These are phyloP conservation scores for Hydropsyche tenuis DNA, from an alignment of 1,140 invertebrate genomes.

Conservation along the genomic window DNA sequence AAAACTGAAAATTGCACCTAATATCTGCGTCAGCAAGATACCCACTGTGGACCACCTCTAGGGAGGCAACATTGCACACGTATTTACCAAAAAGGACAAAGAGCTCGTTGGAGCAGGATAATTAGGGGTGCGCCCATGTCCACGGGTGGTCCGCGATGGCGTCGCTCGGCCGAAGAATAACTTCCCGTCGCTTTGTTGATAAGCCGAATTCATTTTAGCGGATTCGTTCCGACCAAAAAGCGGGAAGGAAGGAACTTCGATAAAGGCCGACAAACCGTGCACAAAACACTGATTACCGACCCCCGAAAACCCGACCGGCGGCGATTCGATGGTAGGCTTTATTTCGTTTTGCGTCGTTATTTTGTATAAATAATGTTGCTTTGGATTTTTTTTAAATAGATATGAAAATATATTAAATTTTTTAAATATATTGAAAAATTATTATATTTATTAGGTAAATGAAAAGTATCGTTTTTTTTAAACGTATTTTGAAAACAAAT, in stretches of 20 bases:
- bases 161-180: conserved; percentile 23
- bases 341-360: no score
- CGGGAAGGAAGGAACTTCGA: conserved; percentile 31
- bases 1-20: no score
- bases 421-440: no score
- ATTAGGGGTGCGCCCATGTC: conserved; percentile 1
- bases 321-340: no score
- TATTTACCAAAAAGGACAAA: conserved; percentile 9
- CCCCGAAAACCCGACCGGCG: neutral
- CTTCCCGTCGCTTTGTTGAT: conserved; percentile 26
- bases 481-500: no score
- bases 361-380: no score
- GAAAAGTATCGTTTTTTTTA: no score
- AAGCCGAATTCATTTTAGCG: conserved; percentile 32
- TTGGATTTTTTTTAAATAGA: no score
- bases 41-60: no score
- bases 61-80: neutral
- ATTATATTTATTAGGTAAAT: no score
- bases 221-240: conserved; percentile 11
- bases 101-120: conserved; percentile 8
- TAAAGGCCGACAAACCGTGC: neutral
- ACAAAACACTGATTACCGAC: conserved; percentile 31
- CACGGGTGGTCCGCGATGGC: conserved; percentile 10
- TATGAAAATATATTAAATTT: no score
- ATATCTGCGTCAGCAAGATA: no score